Evolutionary conservation across 1,140 invertebrate species (phyloP).

Genomic region (Asbolus verrucosus): DNA sequence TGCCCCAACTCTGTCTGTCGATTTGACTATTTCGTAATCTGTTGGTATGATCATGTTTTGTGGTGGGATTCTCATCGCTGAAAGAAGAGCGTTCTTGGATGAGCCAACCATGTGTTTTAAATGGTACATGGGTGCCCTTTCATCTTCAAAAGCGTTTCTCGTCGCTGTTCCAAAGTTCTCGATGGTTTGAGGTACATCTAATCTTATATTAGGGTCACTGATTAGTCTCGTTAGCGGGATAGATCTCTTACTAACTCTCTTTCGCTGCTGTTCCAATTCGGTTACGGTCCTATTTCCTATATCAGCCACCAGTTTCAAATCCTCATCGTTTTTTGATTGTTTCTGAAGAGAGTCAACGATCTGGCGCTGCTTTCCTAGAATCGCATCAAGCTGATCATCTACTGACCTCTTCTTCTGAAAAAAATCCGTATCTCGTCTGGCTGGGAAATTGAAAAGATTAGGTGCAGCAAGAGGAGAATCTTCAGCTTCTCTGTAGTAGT

Average conservation of each 20-base stretch:
- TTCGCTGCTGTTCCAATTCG: not conserved
- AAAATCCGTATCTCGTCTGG: not conserved
- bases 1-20: conserved; percentile 1
- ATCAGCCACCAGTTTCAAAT: conserved; percentile 9
- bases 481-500: conserved; percentile 1
- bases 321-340: conserved; percentile 13
- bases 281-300: conserved; percentile 1
- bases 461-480: not conserved
- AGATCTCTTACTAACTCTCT: conserved; percentile 10
- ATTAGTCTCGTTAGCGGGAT: conserved; percentile 49
- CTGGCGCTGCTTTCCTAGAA: conserved; percentile 2
- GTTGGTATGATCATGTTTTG: conserved; percentile 61
- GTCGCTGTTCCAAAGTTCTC: conserved; percentile 59
- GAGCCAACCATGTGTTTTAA: conserved; percentile 59
- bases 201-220: conserved; percentile 50
- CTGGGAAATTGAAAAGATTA: too few species aligned
- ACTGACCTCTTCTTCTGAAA: not conserved
- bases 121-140: conserved; percentile 60
- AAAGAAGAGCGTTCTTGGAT: conserved; percentile 57
- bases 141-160: conserved; percentile 59
- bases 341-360: conserved; percentile 4
- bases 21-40: conserved; percentile 57
- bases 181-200: conserved; percentile 56
- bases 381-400: not conserved
- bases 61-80: conserved; percentile 58